A percentile compares a stretch with the other conserved stretches of the same genome.
Evolutionary conservation across 2,113 vertebrate species (phyloP).

Genomic region (Hylia prasina): DNA sequence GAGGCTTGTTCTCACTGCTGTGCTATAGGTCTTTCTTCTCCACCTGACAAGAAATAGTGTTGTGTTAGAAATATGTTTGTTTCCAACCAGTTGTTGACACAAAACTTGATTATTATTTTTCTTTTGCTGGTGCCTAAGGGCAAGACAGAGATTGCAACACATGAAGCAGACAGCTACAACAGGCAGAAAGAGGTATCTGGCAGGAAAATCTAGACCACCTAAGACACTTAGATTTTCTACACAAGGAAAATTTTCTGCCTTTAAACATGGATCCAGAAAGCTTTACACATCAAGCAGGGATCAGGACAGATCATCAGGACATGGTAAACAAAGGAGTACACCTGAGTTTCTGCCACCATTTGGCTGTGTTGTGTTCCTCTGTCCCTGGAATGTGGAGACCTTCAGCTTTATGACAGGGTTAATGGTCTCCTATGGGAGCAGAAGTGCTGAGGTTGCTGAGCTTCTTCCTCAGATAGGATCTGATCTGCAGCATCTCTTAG

Average conservation of each 20-base stretch:
- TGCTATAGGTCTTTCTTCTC: not conserved
- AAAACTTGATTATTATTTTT: slow-evolving; percentile 20
- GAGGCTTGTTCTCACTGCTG: not conserved
- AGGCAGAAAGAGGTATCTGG: not conserved
- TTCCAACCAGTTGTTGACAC: not conserved
- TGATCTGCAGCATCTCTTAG: not conserved
- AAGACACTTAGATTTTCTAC: not conserved
- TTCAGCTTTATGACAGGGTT: not conserved
- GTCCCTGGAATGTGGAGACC: not conserved
- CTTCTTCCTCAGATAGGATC: not conserved
- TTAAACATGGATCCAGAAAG: not conserved
- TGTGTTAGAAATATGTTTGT: not conserved
- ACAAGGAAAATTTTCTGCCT: not conserved
- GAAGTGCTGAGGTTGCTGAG: not conserved
- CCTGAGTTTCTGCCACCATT: not conserved
- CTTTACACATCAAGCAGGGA: not conserved
- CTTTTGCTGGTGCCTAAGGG: not conserved
- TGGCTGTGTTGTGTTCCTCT: not conserved
- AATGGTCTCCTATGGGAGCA: not conserved
- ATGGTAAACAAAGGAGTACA: not conserved
- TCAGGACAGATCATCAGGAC: not conserved
- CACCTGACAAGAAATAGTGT: not conserved
- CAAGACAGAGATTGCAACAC: slow-evolving; percentile 6
- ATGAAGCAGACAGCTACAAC: not conserved
- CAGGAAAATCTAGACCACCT: slow-evolving; percentile 27